phyloP scores from a whole-genome alignment of 1,140 invertebrate genomes.

The Lithobius niger region DNA sequence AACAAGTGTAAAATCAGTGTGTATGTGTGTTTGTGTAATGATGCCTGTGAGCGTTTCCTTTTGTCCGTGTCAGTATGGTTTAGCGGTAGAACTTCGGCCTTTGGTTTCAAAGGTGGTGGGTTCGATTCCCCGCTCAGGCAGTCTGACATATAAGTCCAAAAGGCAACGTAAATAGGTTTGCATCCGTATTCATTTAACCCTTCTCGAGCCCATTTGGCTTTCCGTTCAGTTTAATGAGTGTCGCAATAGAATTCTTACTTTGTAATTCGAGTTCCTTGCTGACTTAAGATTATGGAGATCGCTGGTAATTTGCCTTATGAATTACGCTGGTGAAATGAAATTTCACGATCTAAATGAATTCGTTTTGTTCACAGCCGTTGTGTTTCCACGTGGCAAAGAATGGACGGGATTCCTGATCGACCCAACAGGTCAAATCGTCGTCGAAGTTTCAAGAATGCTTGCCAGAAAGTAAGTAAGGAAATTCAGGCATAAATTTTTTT shows the following conservation, averaged over 20 bases:
- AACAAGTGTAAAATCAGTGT: no score
- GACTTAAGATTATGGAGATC: neutral
- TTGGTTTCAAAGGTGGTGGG: no score
- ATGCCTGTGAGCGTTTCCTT: no score
- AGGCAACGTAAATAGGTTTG: neutral
- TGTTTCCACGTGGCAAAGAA: constrained; percentile 24
- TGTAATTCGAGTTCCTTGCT: neutral
- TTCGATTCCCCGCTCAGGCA: no score
- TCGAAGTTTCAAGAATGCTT: constrained; percentile 70
- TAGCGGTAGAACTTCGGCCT: no score
- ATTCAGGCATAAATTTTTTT: no score
- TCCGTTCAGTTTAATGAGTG: neutral
- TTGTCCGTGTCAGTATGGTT: no score
- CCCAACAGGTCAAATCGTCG: constrained; percentile 64
- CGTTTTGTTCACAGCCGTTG: constrained; percentile 3
- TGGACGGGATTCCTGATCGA: constrained; percentile 43
- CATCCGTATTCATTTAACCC: neutral
- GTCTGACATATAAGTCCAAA: no score
- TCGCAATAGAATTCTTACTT: neutral
- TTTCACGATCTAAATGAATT: neutral
- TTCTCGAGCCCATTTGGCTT: neutral
- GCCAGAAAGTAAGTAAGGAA: constrained; percentile 61
- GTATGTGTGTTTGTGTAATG: no score
- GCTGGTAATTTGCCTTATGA: neutral
- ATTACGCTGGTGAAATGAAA: neutral